Evolutionary conservation across 2,888 invertebrate species (phyloP).

Genomic region (Boloria euphrosyne): DNA sequence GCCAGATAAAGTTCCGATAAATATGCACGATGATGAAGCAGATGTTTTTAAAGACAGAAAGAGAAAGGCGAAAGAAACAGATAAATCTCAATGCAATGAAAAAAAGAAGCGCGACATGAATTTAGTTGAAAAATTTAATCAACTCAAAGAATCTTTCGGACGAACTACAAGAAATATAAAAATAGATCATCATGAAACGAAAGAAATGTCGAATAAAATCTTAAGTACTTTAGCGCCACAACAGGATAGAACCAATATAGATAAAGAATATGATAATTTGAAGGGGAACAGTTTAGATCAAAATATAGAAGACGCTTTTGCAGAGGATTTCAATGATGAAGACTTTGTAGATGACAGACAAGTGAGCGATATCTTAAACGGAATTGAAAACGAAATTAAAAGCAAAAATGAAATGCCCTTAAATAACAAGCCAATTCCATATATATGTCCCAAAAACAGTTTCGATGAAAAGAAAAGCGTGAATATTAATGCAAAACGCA

Average conservation of each 20-base stretch:
- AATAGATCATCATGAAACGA: conserved; percentile 45
- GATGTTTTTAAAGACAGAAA: conserved; percentile 42
- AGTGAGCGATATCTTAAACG: conserved; percentile 64
- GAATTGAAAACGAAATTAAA: conserved; percentile 49
- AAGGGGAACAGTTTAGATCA: conserved; percentile 6
- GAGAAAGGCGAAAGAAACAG: conserved; percentile 53
- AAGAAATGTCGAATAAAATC: conserved; percentile 44
- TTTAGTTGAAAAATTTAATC: conserved; percentile 58
- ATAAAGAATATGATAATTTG: conserved; percentile 9
- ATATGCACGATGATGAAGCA: not conserved
- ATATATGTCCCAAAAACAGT: not conserved
- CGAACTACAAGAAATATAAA: conserved; percentile 53
- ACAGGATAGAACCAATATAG: conserved; percentile 11
- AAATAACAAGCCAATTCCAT: conserved; percentile 14
- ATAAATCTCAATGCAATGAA: conserved; percentile 57
- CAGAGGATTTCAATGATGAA: conserved; percentile 38
- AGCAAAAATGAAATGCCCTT: conserved; percentile 17
- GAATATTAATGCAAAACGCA: conserved; percentile 29
- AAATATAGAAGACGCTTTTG: conserved; percentile 39
- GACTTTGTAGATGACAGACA: conserved; percentile 55
- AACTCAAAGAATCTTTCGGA: conserved; percentile 59
- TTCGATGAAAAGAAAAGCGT: not conserved
- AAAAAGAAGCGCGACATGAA: conserved; percentile 64
- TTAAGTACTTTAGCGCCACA: conserved; percentile 42
- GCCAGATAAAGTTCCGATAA: not conserved